phyloP scores from a whole-genome alignment of 2,797 vertebrate genomes.

The Sciurus carolinensis region DNA sequence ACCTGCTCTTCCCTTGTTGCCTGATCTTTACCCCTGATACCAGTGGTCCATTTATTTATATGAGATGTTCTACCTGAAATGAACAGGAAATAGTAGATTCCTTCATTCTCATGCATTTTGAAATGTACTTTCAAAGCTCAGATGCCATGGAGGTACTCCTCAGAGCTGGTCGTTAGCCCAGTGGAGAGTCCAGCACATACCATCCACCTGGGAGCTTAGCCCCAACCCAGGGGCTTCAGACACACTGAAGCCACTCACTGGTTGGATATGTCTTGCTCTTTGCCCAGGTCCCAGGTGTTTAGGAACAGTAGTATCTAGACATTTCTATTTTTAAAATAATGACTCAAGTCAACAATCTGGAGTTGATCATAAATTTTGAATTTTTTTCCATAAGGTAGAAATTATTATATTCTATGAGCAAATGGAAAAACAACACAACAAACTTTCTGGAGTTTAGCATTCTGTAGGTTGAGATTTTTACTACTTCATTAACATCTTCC shows the following conservation, averaged over 20 bases:
- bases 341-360: not conserved
- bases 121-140: not conserved
- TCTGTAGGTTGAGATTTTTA: not conserved
- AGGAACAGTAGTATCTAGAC: not conserved
- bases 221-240: not conserved
- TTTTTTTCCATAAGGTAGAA: constrained; percentile 30
- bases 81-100: not conserved
- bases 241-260: not conserved
- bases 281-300: not conserved
- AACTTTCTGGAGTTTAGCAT: not conserved
- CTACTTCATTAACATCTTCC: not conserved
- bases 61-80: not conserved
- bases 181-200: not conserved
- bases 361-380: constrained; percentile 5
- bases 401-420: not conserved
- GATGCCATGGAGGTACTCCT: not conserved
- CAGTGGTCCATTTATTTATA: not conserved
- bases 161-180: not conserved
- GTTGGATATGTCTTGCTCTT: not conserved
- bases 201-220: not conserved
- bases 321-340: not conserved
- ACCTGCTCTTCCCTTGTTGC: not conserved
- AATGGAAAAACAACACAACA: not conserved
- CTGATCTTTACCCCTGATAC: not conserved
- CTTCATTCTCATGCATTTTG: not conserved